Conservation (phyloP, 2,113 vertebrate genomes). For the Accipiter virgatus region DNA sequence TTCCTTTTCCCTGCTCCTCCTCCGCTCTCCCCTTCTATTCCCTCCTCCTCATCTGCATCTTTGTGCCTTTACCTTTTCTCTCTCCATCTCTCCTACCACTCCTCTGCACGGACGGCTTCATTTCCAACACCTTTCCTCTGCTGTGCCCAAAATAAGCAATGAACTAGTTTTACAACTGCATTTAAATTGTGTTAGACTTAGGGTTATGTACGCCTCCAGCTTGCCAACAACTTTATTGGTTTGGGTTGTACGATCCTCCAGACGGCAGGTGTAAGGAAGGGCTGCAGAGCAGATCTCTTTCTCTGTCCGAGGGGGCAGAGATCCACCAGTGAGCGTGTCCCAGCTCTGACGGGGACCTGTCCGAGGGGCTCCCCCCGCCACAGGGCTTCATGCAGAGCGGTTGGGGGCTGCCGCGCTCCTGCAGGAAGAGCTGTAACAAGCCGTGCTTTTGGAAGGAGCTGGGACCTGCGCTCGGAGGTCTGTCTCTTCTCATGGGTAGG, state of each 20-base stretch:
- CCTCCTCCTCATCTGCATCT: neutral
- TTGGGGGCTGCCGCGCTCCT: neutral
- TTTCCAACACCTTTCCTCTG: neutral
- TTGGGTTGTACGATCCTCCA: neutral
- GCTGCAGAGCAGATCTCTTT: neutral
- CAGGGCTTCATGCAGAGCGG: rapidly evolving
- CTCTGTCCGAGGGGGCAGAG: neutral
- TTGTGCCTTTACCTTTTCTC: neutral
- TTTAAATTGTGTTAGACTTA: neutral
- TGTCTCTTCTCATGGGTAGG: neutral
- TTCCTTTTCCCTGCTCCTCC: neutral
- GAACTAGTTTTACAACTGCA: neutral
- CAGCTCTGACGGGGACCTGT: rapidly evolving
- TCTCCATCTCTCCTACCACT: neutral
- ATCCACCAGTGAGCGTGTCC: rapidly evolving
- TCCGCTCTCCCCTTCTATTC: neutral
- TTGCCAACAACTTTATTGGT: rapidly evolving
- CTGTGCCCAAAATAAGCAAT: neutral
- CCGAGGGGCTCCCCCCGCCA: neutral
- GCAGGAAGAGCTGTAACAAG: neutral
- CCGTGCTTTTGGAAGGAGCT: neutral
- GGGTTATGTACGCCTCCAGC: neutral
- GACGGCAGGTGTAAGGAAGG: rapidly evolving
- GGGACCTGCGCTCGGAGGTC: neutral
- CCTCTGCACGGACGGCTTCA: neutral